A percentile compares a stretch with the other conserved stretches of the same genome.
These are phyloP conservation scores for Ceraclea dissimilis DNA, from an alignment of 2,888 invertebrate genomes.

Conservation along the genomic window DNA sequence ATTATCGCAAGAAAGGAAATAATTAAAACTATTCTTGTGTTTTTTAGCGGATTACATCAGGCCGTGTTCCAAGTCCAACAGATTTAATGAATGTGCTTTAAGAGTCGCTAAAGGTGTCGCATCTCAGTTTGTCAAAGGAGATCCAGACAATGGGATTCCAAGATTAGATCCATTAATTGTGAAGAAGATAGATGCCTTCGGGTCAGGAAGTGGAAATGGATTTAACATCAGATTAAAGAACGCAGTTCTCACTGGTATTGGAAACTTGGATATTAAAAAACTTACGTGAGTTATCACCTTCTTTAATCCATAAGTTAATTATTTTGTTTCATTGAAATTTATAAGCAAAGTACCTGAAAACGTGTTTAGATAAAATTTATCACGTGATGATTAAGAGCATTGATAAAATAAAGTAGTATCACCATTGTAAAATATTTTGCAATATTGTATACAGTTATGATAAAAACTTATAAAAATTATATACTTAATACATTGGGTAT, in stretches of 20 bases:
- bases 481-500: too few relatives aligned
- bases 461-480: too few relatives aligned
- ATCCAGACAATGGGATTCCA: conserved; percentile 15
- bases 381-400: too few relatives aligned
- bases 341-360: too few relatives aligned
- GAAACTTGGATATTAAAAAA: conserved; percentile 16
- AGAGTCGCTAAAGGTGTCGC: conserved; percentile 13
- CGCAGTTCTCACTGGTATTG: conserved; percentile 12
- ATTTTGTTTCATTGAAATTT: too few relatives aligned
- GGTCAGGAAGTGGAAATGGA: conserved; percentile 4
- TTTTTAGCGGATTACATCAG: conserved; percentile 34
- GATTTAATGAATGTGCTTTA: conserved; percentile 32
- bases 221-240: conserved; percentile 17
- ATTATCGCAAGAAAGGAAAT: too few relatives aligned
- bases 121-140: conserved; percentile 18
- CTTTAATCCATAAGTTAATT: too few relatives aligned
- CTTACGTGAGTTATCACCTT: conserved; percentile 22
- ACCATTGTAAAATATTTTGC: too few relatives aligned
- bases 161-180: conserved; percentile 18
- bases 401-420: too few relatives aligned
- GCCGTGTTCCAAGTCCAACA: conserved; percentile 31
- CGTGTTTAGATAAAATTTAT: too few relatives aligned
- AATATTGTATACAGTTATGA: too few relatives aligned
- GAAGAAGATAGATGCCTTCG: conserved; percentile 14
- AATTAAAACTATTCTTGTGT: too few relatives aligned